These are phyloP conservation scores for Bucco capensis DNA, from an alignment of 2,113 vertebrate species.

Conservation along the genomic window DNA sequence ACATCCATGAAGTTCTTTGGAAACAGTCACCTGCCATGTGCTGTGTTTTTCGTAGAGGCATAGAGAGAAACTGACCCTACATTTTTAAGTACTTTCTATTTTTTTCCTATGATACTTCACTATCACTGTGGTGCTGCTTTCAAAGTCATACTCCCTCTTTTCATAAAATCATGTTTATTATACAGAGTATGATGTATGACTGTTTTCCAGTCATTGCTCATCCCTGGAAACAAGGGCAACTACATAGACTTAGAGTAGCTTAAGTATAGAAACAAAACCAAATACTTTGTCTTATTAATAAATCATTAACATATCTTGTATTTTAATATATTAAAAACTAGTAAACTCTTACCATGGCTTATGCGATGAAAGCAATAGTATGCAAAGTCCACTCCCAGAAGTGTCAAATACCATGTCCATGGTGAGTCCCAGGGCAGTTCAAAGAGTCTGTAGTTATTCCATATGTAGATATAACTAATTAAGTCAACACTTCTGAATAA, in stretches of 20 bases:
- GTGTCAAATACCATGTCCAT: constrained; percentile 89
- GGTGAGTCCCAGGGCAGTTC: constrained; percentile 86
- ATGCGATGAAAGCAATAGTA: constrained; percentile 92
- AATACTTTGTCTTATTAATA: background rate
- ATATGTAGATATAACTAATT: constrained; percentile 83
- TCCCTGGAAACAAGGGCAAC: background rate
- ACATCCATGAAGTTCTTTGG: background rate
- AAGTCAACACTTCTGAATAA: constrained; percentile 82
- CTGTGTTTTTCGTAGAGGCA: background rate
- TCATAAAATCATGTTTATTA: background rate
- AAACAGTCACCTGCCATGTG: background rate
- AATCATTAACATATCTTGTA: background rate
- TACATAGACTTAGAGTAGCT: background rate
- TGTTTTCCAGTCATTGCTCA: background rate
- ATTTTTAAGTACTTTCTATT: background rate
- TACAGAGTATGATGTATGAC: background rate
- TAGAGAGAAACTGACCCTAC: background rate
- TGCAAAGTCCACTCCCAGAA: constrained; percentile 86
- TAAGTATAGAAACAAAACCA: background rate
- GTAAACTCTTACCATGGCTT: constrained; percentile 79
- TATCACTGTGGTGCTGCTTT: background rate
- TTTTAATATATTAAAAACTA: background rate
- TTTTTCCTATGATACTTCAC: background rate
- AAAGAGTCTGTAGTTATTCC: constrained; percentile 82
- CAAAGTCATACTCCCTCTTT: background rate